A percentile compares a stretch with the other conserved stretches of the same genome.
Evolutionary conservation across 2,888 invertebrate species (phyloP).

Genomic region (Endomychus coccineus): DNA sequence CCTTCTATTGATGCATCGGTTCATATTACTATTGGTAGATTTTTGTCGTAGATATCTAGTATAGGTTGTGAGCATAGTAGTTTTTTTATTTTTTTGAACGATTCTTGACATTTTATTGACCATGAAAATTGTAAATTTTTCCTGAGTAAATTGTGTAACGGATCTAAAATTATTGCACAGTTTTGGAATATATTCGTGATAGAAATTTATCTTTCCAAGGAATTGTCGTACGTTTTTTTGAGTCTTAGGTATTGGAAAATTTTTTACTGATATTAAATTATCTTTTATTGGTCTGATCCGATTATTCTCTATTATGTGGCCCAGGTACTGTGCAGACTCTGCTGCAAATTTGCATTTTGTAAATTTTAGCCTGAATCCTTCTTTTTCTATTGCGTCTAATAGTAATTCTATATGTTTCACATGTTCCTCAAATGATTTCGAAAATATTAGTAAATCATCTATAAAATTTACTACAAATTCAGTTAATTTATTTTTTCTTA

Average conservation of each 20-base stretch:
- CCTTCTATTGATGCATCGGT: constrained; percentile 23
- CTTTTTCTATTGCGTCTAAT: constrained; percentile 6
- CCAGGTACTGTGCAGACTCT: constrained; percentile 17
- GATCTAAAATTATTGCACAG: constrained; percentile 10
- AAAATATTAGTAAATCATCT: constrained; percentile 26
- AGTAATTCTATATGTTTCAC: constrained; percentile 11
- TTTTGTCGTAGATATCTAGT: too few species aligned
- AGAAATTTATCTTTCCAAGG: too few species aligned
- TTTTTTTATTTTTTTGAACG: constrained; percentile 15
- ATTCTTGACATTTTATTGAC: too few species aligned
- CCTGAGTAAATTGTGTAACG: too few species aligned
- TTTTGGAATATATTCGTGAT: constrained; percentile 11
- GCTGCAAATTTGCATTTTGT: constrained; percentile 17
- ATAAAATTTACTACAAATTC: constrained; percentile 25
- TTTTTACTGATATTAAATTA: constrained; percentile 15
- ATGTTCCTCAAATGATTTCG: constrained; percentile 22
- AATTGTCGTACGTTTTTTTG: constrained; percentile 11
- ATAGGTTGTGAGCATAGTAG: constrained; percentile 16
- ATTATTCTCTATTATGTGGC: constrained; percentile 15
- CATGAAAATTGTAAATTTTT: too few species aligned
- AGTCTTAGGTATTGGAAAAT: constrained; percentile 18
- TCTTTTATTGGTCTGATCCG: constrained; percentile 14
- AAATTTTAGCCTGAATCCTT: constrained; percentile 19
- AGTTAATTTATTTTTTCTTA: constrained; percentile 20
- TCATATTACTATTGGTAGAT: constrained; percentile 18